Evolutionary conservation across 2,797 vertebrate species (phyloP).

Genomic region (Sebastes goodei): DNA sequence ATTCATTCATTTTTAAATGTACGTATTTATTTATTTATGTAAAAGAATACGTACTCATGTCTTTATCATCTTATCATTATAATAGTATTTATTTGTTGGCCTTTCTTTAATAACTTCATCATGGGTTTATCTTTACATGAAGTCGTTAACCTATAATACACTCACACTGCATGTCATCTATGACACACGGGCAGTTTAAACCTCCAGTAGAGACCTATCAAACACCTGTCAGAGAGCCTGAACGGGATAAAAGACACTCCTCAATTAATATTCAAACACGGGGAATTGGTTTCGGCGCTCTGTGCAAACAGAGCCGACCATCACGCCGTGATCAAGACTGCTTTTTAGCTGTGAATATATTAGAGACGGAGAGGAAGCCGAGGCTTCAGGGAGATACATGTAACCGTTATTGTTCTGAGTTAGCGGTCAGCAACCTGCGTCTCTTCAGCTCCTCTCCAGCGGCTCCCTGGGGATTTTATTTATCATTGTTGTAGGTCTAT

Average conservation of each 20-base stretch:
- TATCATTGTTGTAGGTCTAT: no score
- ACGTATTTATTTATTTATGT: no score
- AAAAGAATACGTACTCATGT: neutral
- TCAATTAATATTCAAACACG: constrained; percentile 77
- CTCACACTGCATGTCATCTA: neutral
- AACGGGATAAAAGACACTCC: constrained; percentile 66
- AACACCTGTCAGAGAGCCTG: constrained; percentile 25
- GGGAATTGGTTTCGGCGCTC: constrained; percentile 56
- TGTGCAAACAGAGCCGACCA: constrained; percentile 62
- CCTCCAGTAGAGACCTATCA: constrained; percentile 45
- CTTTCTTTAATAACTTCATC: neutral
- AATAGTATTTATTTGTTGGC: neutral
- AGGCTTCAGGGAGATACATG: constrained; percentile 5
- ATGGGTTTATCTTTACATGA: neutral
- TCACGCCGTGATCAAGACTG: constrained; percentile 75
- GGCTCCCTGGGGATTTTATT: no score
- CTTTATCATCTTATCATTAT: neutral
- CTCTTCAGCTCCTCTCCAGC: no score
- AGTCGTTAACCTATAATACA: neutral
- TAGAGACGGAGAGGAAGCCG: constrained; percentile 26
- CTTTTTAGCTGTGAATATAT: constrained; percentile 64
- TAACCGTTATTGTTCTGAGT: neutral
- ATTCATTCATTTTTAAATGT: neutral
- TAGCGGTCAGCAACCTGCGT: no score
- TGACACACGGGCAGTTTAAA: constrained; percentile 7